phyloP scores from a whole-genome alignment of 2,113 vertebrate genomes.

The Prietella phreatophila region DNA sequence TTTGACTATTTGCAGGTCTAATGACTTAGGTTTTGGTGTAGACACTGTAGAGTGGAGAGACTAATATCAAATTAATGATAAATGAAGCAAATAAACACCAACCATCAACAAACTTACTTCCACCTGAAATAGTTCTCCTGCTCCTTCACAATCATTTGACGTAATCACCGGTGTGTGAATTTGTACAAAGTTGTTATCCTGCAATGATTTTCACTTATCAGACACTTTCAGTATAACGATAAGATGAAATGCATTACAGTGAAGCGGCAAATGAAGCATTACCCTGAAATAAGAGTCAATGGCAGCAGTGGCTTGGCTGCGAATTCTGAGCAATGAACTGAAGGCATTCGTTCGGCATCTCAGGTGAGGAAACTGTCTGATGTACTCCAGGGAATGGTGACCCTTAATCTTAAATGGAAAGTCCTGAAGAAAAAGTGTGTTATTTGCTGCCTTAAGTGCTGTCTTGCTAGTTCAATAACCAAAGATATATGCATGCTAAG shows the following conservation, averaged over 20 bases:
- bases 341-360: conserved; percentile 83
- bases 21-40: background rate
- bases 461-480: background rate
- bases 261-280: conserved; percentile 26
- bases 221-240: background rate
- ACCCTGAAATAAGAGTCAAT: conserved; percentile 91
- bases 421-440: conserved; percentile 63
- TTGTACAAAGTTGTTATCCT: conserved; percentile 85
- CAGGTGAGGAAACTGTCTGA: conserved; percentile 88
- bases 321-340: conserved; percentile 83
- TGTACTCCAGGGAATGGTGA: conserved; percentile 80
- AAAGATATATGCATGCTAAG: background rate
- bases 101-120: conserved; percentile 72
- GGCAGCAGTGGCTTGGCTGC: conserved; percentile 84
- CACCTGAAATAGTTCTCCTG: conserved; percentile 89
- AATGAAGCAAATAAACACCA: background rate
- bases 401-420: conserved; percentile 90
- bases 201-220: conserved; percentile 24
- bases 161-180: conserved; percentile 95
- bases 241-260: background rate
- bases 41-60: background rate
- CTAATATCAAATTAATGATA: background rate
- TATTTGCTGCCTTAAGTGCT: background rate
- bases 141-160: conserved; percentile 97
- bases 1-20: background rate